Evolutionary conservation across 1,140 invertebrate species (phyloP), one percentile per base, ranked within the genome.

Genomic region (Solenopsis fugax): DNA sequence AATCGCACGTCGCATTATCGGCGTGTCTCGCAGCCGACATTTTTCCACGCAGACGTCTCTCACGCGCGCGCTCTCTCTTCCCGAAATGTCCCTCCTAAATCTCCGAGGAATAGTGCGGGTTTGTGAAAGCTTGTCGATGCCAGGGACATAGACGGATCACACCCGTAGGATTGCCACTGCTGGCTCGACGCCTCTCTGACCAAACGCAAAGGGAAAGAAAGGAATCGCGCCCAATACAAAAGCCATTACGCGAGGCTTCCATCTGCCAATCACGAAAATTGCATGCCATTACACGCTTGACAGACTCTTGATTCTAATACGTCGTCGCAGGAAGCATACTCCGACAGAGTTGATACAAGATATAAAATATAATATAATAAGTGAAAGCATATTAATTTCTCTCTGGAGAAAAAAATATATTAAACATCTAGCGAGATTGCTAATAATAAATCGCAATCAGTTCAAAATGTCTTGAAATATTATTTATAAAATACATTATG

Each of bases 71-170:
- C 77, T 58, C 77, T 76, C 76, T 78, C 58, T 82, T 85, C 67
- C 50, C 67, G 37, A 87, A 90, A 87, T 73, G 78, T 73, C 85
- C 54, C 62, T 90, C 69, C 52, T 88, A 90, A 90, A 81, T 89
- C 86, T 85, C 80, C 58, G 54, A 85, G 88, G 80, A 88, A 62
- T 67, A 76, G 81, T 52, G 69, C 81, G 16, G 82, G 67, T 84
- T 75, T 84, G 50, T 90, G 86, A 86, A 86, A 88, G 86, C 88
- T 73, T 90, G 86, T 90, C 88, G 80, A 90, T 86, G 81, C 64
- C n/a, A 75, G 72, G 48, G 86, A 90, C 89, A 58, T 72, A 86
- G 88, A 90, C 88, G 82, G 81, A 90, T 90, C 87, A 84, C 88
- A 90, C 86, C 88, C 62, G 29, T 65, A 86, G 71, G 81, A 90